Base-by-base conservation (phyloP, 92 coral and sea anemone species). In the Porites divaricata region DNA sequence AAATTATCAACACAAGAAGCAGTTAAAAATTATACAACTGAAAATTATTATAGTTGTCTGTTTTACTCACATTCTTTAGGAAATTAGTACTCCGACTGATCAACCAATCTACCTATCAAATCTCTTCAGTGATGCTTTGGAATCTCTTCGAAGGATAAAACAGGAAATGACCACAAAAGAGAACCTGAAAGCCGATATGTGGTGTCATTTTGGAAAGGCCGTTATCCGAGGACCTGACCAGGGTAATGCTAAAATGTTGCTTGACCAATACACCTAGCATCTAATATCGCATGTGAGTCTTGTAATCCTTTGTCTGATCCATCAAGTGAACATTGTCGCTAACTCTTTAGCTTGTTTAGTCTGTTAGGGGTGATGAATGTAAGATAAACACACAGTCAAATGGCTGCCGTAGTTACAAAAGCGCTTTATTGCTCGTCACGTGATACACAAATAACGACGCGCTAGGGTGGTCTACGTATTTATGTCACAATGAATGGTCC, bases 161-260 rank as follows among this genome's bases (percentile, higher is more conserved):
- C 61, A 13, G 5, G 62, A 78, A 23, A 13, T 11, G 23, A 28
- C 8, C 1, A 50, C 73, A 3, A 54, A 45, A n/a, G 24, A 78
- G 11, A 20, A 41, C 19, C 71, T 48, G 51, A 35, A 67, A 26
- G 73, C 71, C 48, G 83, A 78, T 58, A 78, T 78, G 83, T 78
- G 83, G 83, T 78, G 83, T 64, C 83, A 78, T 24, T 64, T 78
- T 64, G 83, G 83, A 64, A 64, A 48, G 3, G 16, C 14, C 19
- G 25, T 78, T 9, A 63, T 78, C 62, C 58, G 63, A 24, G 61
- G 73, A 63, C 22, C 67, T 6, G 83, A 45, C 2, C 17, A 78
- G 45, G 83, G 83, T 78, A 45, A 9, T 72, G 24, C 22, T 25
- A 1, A 1, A 24, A 13, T 20, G 21, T 20, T 0, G 25, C 10